Evolutionary conservation across 2,113 vertebrate genomes (phyloP), one percentile per base, ranked within the genome.

Genomic region (Cebidichthys violaceus): DNA sequence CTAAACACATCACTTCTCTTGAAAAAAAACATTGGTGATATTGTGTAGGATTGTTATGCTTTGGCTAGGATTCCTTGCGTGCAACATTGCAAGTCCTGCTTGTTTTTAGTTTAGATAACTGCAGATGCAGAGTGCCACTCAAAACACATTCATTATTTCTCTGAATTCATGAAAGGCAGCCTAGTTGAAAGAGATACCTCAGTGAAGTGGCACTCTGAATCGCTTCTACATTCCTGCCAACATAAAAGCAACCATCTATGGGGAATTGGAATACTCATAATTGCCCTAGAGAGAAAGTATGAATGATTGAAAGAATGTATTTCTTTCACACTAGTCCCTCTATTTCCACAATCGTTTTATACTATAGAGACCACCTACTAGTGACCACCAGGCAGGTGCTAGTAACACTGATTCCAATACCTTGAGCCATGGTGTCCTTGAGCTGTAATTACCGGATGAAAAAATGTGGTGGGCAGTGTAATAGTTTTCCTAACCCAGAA

Each of bases 101-200:
- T 24, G 54, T 29, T 52, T 87, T 80, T 71, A 75, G 39, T 71
- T 50, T 61, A 70, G 72, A 73, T 69, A 66, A 54, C 27, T 37
- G 35, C 64, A 70, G 29, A 55, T 54, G 11, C 52, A 79, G 31
- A 55, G 65, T 62, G 64, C 72, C 45, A 52, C 82, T 92, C 77
- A 77, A 77, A 66, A 81, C 80, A 57, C 54, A 73, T 89, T 82
- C 35, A 86, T 92, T 88, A 88, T 92, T 92, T 82, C 62, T 70
- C 39, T 22, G 68, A 77, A 75, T 68, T 79, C 57, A 86, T 86
- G 81, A 83, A 86, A 82, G 81, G 72, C 57, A 79, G 70, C 67
- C 61, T 75, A 75, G 83, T 84, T 87, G 85, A 90, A 90, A 88
- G 88, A 78, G 80, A 69, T 37, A 69, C 73, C 76, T 78, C 66